These are phyloP conservation scores for Ophioninae sp. DNA, from an alignment of 2,888 invertebrate genomes.

Conservation along the genomic window DNA sequence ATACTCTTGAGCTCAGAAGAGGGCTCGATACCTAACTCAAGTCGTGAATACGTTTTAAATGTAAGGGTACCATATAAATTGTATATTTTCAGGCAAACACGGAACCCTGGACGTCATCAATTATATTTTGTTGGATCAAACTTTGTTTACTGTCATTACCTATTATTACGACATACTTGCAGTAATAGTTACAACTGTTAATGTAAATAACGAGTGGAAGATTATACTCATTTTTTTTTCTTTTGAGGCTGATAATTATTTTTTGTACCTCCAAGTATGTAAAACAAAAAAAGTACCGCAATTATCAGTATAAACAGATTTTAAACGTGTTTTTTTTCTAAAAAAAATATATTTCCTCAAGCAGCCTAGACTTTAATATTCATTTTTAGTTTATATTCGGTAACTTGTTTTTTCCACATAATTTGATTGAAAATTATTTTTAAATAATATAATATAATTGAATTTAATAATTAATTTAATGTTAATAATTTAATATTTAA, in stretches of 20 bases:
- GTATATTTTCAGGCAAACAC: background rate
- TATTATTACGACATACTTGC: background rate
- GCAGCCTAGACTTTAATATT: no score
- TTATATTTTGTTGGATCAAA: background rate
- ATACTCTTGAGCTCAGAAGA: background rate
- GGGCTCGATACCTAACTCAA: background rate
- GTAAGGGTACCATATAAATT: background rate
- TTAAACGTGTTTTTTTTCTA: background rate
- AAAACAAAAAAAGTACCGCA: no score
- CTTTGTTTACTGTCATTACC: background rate
- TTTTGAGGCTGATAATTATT: background rate
- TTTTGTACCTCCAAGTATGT: no score
- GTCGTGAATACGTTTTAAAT: constrained; percentile 15
- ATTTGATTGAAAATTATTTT: no score
- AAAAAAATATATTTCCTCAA: background rate
- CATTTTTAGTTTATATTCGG: no score
- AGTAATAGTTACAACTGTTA: background rate
- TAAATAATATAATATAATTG: no score
- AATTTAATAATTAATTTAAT: no score
- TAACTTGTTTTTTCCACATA: no score
- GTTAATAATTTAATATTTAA: no score
- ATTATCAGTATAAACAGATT: background rate
- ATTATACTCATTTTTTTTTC: background rate
- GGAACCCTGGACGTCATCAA: background rate
- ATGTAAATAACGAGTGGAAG: background rate